Conservation (phyloP, 2,888 invertebrate species). For the Catocala sponsa region DNA sequence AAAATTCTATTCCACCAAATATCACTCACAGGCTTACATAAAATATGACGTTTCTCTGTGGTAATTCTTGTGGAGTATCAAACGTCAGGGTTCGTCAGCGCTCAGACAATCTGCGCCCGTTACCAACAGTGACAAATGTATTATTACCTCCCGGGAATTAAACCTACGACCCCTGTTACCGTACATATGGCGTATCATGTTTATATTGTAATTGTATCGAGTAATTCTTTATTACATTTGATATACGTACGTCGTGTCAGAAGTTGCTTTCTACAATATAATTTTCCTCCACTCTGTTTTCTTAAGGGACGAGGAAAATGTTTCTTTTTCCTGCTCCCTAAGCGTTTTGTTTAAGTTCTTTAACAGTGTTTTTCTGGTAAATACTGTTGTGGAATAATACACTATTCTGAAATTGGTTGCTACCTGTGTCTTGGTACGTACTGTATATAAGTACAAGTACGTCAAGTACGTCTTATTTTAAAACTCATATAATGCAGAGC, state of each 20-base stretch:
- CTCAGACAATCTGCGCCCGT: slow-evolving; percentile 20
- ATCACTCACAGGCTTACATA: not conserved
- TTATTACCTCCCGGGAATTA: slow-evolving; percentile 22
- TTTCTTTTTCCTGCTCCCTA: not conserved
- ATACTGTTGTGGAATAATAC: too few species aligned
- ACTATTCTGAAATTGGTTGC: too few species aligned
- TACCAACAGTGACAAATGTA: slow-evolving; percentile 36
- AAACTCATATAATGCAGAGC: too few species aligned
- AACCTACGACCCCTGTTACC: slow-evolving; percentile 13
- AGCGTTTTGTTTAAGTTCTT: not conserved
- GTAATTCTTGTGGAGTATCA: slow-evolving; percentile 1
- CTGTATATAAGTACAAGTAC: too few species aligned
- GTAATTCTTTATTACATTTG: not conserved
- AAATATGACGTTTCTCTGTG: not conserved
- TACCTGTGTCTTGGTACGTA: too few species aligned
- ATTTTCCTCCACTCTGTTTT: not conserved
- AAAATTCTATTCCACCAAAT: not conserved
- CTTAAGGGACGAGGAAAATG: not conserved
- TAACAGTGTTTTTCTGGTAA: not conserved
- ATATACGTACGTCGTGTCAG: not conserved
- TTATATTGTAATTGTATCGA: slow-evolving; percentile 7
- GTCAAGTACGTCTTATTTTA: too few species aligned
- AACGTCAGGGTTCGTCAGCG: slow-evolving; percentile 11
- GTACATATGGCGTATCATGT: slow-evolving; percentile 3
- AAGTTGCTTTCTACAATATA: not conserved